Base-by-base conservation (phyloP, 2,113 vertebrate genomes). In the Gallinago media region DNA sequence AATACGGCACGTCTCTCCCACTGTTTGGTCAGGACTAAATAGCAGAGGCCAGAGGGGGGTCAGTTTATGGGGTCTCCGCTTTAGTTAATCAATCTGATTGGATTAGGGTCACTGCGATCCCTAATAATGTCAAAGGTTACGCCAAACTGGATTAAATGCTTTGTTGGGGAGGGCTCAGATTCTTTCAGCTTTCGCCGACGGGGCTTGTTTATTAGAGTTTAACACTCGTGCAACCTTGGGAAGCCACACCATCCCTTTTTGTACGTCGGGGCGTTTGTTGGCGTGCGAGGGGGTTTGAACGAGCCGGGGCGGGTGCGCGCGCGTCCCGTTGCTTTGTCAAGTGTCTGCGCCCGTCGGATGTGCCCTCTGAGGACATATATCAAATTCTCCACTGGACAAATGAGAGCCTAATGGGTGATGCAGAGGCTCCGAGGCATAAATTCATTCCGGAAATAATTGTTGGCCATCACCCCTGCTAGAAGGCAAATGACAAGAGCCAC, bases 81-180 rank as follows among this genome's bases (percentile, higher is more conserved):
- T 98, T 96, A 98, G 97, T 98, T 99, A 99, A 99, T 99, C 99
- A 99, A 99, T 99, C 98, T 99, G 99, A 99, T 99, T 99, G 99
- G 99, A 99, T 99, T 99, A 99, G 98, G 99, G 98, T 99, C 98
- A 99, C 98, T 93, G 98, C 95, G 96, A 98, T 98, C 98, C 98
- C 98, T 99, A 99, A 99, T 99, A 99, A 98, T 99, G 99, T 99
- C 98, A 99, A 98, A 99, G 99, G 99, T 99, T 98, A 98, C 96
- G 98, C 98, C 95, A 96, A 97, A 98, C 97, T 97, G 98, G 99
- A 99, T 99, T 99, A 99, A 98, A 98, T 98, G 97, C 98, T 99
- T 99, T 99, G 98, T 98, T 96, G 87, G 92, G 87, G 88, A 96
- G 97, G 96, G 97, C 96, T 96, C 88, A 11, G 94, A 19, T 91